Evolutionary conservation across 2,797 vertebrate species (phyloP).

Genomic region (Nannoperca obscura): DNA sequence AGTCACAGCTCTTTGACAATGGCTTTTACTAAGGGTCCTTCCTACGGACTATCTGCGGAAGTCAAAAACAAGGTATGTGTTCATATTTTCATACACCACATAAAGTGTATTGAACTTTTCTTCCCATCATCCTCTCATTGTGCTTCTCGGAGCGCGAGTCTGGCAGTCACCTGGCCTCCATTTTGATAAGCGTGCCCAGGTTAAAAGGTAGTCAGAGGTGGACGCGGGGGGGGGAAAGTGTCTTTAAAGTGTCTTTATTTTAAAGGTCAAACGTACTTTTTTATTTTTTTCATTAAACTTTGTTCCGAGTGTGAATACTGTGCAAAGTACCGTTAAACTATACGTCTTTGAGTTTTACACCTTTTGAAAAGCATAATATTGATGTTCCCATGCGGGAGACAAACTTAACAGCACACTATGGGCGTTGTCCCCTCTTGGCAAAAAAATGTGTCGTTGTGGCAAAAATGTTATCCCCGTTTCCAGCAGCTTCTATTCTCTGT

Average conservation of each 20-base stretch:
- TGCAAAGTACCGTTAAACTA: neutral
- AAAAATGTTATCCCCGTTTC: constrained; percentile 34
- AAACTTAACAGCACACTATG: constrained; percentile 48
- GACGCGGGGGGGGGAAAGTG: too few species aligned
- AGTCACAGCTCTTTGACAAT: constrained; percentile 60
- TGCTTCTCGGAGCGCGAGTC: neutral
- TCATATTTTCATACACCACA: fast-evolving
- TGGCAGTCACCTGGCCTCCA: constrained; percentile 70
- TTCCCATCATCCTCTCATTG: neutral
- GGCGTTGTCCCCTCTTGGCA: constrained; percentile 76
- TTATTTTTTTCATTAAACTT: fast-evolving
- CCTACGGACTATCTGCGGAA: constrained; percentile 85
- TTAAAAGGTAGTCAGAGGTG: constrained; percentile 21
- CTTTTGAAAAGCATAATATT: neutral
- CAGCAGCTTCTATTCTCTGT: neutral
- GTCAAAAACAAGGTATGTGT: constrained; percentile 84
- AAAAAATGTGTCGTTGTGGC: constrained; percentile 67
- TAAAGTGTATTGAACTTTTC: constrained; percentile 22
- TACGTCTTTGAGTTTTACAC: fast-evolving
- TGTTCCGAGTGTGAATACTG: fast-evolving
- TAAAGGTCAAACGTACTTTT: fast-evolving
- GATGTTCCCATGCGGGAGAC: neutral
- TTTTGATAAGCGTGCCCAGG: constrained; percentile 48
- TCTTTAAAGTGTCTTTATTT: neutral
- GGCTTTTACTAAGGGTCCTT: constrained; percentile 83